phyloP scores from a whole-genome alignment of 1,140 invertebrate genomes.

The Polypedilum vanderplanki region DNA sequence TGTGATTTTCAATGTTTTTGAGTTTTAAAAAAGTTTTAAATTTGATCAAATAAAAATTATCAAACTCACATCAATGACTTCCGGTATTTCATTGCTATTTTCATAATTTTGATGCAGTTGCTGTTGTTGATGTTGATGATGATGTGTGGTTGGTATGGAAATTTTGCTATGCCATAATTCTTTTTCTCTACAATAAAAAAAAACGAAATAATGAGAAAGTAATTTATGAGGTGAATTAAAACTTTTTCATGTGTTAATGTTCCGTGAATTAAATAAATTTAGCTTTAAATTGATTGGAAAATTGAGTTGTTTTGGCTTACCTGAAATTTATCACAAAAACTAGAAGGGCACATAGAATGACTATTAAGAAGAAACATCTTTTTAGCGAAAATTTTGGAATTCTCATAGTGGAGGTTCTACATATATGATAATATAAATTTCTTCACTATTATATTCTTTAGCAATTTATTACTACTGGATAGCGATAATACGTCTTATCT shows the following conservation, averaged over 20 bases:
- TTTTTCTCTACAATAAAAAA: constrained; percentile 7
- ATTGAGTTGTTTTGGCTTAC: constrained; percentile 34
- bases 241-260: background rate
- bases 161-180: background rate
- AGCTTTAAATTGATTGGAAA: background rate
- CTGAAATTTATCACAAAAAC: constrained; percentile 43
- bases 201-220: background rate
- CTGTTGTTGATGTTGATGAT: background rate
- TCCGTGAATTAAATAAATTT: background rate
- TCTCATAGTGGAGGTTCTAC: constrained; percentile 35
- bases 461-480: background rate
- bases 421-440: background rate
- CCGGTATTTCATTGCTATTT: background rate
- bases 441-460: background rate
- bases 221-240: background rate
- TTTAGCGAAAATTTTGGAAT: constrained; percentile 43
- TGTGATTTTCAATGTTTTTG: too few relatives aligned
- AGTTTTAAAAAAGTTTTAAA: too few relatives aligned
- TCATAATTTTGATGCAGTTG: background rate
- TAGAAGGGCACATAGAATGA: constrained; percentile 40
- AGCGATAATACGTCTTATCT: background rate
- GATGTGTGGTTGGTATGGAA: background rate
- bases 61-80: background rate
- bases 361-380: constrained; percentile 42
- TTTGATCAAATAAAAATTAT: background rate